These are phyloP conservation scores for Hucho hucho DNA, from an alignment of 2,113 vertebrate species.

Conservation along the genomic window DNA sequence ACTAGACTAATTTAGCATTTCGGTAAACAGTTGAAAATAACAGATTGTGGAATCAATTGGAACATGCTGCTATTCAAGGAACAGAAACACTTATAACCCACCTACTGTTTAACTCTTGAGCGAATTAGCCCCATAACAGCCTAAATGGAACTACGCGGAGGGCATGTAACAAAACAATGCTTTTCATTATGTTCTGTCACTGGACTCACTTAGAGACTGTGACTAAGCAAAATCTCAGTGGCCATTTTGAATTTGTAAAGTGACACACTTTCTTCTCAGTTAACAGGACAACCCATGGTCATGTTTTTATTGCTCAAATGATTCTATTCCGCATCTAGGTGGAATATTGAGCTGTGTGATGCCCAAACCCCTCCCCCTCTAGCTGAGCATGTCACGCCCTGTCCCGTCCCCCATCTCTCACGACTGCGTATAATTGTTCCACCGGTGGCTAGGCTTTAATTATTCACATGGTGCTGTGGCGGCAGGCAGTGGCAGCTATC, in stretches of 20 bases:
- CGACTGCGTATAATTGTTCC: constrained; percentile 65
- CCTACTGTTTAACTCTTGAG: neutral
- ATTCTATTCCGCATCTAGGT: neutral
- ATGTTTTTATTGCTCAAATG: neutral
- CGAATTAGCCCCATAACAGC: neutral
- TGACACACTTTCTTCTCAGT: neutral
- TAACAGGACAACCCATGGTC: neutral
- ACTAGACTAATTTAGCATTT: no score
- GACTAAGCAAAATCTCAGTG: neutral
- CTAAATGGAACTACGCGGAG: neutral
- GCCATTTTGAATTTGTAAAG: neutral
- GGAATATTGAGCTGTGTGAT: neutral
- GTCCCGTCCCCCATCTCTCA: constrained; percentile 61
- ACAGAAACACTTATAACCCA: no score
- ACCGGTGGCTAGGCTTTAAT: constrained; percentile 68
- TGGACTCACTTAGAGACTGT: neutral
- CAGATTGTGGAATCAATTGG: no score
- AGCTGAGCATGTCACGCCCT: constrained; percentile 26
- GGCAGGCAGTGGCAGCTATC: constrained; percentile 61
- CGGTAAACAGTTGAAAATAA: no score
- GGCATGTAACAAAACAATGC: neutral
- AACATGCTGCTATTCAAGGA: no score
- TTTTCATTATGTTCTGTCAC: neutral
- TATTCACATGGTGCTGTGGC: constrained; percentile 68
- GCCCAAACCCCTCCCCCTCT: neutral